A percentile compares a stretch with the other conserved stretches of the same genome.
phyloP scores from a whole-genome alignment of 2,797 vertebrate genomes.

The Anguilla anguilla region DNA sequence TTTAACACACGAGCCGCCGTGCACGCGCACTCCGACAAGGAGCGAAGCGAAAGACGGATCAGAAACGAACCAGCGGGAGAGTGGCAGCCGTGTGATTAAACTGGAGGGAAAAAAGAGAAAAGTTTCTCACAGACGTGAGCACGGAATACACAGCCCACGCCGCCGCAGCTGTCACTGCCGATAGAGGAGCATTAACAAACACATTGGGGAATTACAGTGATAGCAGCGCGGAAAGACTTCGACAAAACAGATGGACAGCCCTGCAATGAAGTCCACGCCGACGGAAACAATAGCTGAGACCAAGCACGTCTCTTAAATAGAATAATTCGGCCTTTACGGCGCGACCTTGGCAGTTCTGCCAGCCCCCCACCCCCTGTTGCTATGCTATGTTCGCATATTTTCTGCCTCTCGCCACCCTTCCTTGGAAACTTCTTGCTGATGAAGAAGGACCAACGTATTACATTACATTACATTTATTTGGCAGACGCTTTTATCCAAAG shows the following conservation, averaged over 20 bases:
- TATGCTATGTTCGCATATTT: not conserved
- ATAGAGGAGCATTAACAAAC: slow-evolving; percentile 63
- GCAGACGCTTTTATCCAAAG: too few species aligned
- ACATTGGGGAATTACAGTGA: slow-evolving; percentile 63
- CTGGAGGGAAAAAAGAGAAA: slow-evolving; percentile 40
- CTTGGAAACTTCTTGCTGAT: not conserved
- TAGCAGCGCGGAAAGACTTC: slow-evolving; percentile 60
- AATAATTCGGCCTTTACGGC: not conserved
- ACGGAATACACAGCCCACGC: slow-evolving; percentile 40
- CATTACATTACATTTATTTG: too few species aligned
- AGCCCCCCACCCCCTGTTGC: not conserved
- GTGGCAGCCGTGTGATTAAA: slow-evolving; percentile 44
- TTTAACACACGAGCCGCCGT: slow-evolving; percentile 20
- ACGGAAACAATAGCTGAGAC: not conserved
- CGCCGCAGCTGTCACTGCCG: slow-evolving; percentile 63
- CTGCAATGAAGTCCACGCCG: slow-evolving; percentile 32
- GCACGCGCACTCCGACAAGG: not conserved
- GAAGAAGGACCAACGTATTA: slow-evolving; percentile 31
- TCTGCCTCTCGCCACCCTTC: not conserved
- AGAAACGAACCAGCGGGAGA: slow-evolving; percentile 27
- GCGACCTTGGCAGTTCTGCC: not conserved
- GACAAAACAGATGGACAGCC: slow-evolving; percentile 65
- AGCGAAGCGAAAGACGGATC: not conserved
- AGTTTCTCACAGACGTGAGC: slow-evolving; percentile 54
- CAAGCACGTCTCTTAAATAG: not conserved